Percentiles rank a stretch among this genome's conserved stretches.
Conservation (phyloP, 2,113 vertebrate genomes). For the Oreochromis aureus region DNA sequence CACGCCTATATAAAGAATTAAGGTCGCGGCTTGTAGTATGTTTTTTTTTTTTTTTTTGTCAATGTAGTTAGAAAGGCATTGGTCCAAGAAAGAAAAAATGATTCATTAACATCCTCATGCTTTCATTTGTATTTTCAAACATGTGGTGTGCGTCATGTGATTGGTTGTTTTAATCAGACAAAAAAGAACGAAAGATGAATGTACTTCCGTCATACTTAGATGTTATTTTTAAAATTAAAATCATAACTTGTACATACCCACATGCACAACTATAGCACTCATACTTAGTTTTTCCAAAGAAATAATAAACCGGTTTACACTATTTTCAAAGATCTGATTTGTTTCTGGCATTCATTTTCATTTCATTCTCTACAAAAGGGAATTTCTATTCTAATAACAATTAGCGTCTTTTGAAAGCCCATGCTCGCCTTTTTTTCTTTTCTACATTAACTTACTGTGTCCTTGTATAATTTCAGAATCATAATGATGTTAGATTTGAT, state of each 20-base stretch:
- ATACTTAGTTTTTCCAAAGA: neutral
- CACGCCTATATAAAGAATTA: fast-evolving
- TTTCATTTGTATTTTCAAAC: neutral
- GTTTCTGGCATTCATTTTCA: neutral
- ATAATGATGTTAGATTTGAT: neutral
- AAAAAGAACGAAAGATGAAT: neutral
- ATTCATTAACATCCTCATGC: neutral
- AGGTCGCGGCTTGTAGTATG: neutral
- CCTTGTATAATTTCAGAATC: fast-evolving
- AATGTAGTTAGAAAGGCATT: too few relatives aligned
- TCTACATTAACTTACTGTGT: neutral
- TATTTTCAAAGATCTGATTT: too few relatives aligned
- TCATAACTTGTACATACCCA: neutral
- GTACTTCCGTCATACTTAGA: fast-evolving
- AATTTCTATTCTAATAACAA: neutral
- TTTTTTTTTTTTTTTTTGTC: neutral
- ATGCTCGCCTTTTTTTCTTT: neutral
- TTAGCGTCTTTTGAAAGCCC: neutral
- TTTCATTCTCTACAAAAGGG: neutral
- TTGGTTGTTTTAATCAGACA: neutral
- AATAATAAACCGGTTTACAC: neutral
- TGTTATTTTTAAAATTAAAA: neutral
- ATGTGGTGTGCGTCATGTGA: neutral
- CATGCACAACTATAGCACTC: neutral
- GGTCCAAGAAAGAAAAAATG: fast-evolving